phyloP scores from a whole-genome alignment of 1,140 invertebrate genomes.

The Theocolax elegans region DNA sequence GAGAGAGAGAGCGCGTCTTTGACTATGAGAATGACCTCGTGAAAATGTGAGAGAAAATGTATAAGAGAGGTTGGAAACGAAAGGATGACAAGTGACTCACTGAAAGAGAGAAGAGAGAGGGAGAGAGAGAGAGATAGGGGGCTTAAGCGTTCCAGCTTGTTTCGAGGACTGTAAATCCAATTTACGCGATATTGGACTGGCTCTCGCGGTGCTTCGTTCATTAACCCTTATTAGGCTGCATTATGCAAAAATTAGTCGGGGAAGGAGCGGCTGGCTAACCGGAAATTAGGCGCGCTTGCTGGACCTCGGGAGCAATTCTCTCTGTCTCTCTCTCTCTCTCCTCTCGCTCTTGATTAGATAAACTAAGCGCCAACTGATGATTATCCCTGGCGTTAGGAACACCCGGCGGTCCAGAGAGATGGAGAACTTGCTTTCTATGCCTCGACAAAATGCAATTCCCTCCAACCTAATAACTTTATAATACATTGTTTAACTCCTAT shows the following conservation, averaged over 20 bases:
- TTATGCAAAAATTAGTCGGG: conserved; percentile 59
- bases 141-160: conserved; percentile 35
- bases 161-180: conserved; percentile 56
- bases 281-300: conserved; percentile 46
- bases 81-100: too few relatives aligned
- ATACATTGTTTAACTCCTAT: not conserved
- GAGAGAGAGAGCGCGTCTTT: too few relatives aligned
- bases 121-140: not conserved
- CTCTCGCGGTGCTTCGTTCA: conserved; percentile 53
- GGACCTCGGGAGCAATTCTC: conserved; percentile 3
- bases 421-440: too few relatives aligned
- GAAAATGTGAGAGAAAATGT: not conserved
- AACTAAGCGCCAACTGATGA: conserved; percentile 35
- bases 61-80: not conserved
- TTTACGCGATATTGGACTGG: conserved; percentile 50
- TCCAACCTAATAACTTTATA: too few relatives aligned
- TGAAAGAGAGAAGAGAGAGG: too few relatives aligned
- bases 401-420: not conserved
- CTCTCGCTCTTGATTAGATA: conserved; percentile 32
- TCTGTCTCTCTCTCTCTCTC: too few relatives aligned
- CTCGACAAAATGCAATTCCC: too few relatives aligned
- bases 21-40: too few relatives aligned
- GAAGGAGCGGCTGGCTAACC: conserved; percentile 25
- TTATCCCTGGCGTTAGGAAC: conserved; percentile 21
- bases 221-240: conserved; percentile 59